Percentiles rank a stretch among this genome's conserved stretches.
phyloP scores from a whole-genome alignment of 1,140 invertebrate species.

The Anastatus disparis region DNA sequence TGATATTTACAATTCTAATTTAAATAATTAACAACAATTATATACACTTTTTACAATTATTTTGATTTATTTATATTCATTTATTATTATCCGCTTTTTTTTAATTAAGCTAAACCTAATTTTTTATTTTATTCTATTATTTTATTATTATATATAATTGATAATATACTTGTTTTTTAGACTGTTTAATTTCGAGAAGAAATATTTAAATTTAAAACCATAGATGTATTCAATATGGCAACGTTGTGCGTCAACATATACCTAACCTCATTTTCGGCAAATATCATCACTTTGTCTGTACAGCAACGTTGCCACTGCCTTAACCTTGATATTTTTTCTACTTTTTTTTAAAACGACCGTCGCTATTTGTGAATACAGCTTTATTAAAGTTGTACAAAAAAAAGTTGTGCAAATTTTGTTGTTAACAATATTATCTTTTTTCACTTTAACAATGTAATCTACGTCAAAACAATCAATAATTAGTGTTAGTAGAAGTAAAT shows the following conservation, averaged over 20 bases:
- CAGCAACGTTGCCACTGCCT: conserved; percentile 2
- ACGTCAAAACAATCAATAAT: neutral
- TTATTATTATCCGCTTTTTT: too few relatives aligned
- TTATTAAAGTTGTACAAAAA: neutral
- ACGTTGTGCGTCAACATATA: neutral
- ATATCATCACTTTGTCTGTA: too few relatives aligned
- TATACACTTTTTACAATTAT: too few relatives aligned
- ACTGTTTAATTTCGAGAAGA: too few relatives aligned
- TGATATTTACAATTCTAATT: too few relatives aligned
- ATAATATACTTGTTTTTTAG: too few relatives aligned
- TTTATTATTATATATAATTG: too few relatives aligned
- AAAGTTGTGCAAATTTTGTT: neutral
- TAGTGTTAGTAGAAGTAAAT: neutral
- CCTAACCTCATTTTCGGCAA: conserved; percentile 6
- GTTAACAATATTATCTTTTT: neutral
- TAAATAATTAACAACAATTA: too few relatives aligned
- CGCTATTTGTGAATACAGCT: conserved; percentile 7
- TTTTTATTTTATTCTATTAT: too few relatives aligned
- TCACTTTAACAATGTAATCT: conserved; percentile 3
- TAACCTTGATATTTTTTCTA: conserved; percentile 25
- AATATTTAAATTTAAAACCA: neutral
- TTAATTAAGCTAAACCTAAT: too few relatives aligned
- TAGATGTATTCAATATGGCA: neutral
- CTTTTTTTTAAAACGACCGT: conserved; percentile 16
- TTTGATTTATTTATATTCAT: too few relatives aligned